Conservation (phyloP, 2,888 invertebrate species). For the Galeopsomyia nigrocyanea region DNA sequence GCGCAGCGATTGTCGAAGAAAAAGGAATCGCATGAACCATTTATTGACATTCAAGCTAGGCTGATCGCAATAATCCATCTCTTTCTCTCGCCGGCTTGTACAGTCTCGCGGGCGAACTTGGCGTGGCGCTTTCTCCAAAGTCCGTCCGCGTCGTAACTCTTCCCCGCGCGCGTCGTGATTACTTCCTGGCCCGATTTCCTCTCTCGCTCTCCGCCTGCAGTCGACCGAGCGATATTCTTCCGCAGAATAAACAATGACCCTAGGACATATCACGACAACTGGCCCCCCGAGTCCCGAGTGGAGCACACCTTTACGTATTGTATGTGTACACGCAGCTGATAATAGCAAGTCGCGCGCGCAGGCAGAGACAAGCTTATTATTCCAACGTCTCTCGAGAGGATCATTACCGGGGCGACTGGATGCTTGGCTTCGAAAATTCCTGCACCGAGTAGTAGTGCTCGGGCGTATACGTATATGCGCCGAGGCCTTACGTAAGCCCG, state of each 20-base stretch:
- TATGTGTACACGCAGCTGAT: no score
- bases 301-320: neutral
- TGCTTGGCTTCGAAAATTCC: conserved; percentile 30
- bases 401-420: conserved; percentile 10
- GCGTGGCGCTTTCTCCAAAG: conserved; percentile 31
- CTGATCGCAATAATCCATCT: conserved; percentile 24
- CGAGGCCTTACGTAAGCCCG: neutral
- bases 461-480: neutral
- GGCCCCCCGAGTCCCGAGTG: neutral
- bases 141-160: conserved; percentile 35
- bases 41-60: conserved; percentile 36
- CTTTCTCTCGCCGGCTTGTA: neutral
- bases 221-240: conserved; percentile 9
- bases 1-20: neutral
- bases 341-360: neutral
- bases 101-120: no score
- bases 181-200: conserved; percentile 35
- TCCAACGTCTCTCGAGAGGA: neutral
- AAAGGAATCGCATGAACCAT: conserved; percentile 2
- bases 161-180: conserved; percentile 16
- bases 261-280: neutral
- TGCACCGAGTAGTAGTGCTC: neutral
- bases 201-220: neutral
- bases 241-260: conserved; percentile 34
- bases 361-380: conserved; percentile 14